Percentiles rank a stretch among this genome's conserved stretches.
These are phyloP conservation scores for Tragelaphus scriptus DNA, from an alignment of 2,113 vertebrate species.

Conservation along the genomic window DNA sequence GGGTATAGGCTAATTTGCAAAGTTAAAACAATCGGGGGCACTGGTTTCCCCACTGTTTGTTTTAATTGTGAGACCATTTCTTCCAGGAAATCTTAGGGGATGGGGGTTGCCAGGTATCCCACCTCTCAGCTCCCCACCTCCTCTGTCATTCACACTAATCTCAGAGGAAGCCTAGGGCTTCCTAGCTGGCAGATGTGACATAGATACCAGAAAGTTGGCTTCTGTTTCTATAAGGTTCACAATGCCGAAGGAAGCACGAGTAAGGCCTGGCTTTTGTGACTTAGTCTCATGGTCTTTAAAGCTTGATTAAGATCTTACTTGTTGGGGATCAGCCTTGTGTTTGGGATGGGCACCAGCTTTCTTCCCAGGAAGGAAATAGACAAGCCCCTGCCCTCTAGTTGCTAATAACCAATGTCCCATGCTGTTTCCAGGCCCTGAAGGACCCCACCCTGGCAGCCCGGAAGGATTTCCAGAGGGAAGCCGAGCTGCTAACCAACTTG, in stretches of 20 bases:
- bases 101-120: neutral
- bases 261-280: neutral
- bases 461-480: constrained; percentile 98
- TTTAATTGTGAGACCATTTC: neutral
- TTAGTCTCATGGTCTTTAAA: neutral
- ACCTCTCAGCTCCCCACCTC: neutral
- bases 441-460: constrained; percentile 95
- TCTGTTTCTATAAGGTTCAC: neutral
- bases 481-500: constrained; percentile 96
- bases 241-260: neutral
- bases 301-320: neutral
- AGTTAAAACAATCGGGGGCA: neutral
- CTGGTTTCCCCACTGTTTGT: neutral
- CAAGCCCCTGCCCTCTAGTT: rapidly evolving
- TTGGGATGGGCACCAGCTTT: neutral
- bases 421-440: constrained; percentile 88
- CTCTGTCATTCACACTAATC: neutral
- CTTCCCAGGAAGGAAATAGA: neutral
- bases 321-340: neutral
- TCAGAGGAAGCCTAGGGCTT: neutral
- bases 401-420: neutral
- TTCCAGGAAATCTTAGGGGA: neutral
- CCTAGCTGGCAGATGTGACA: rapidly evolving
- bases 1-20: neutral
- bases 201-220: neutral